A percentile compares a stretch with the other conserved stretches of the same genome.
These are phyloP conservation scores for Lepilemur septentrionalis DNA, from an alignment of 2,797 vertebrate species.

Conservation along the genomic window DNA sequence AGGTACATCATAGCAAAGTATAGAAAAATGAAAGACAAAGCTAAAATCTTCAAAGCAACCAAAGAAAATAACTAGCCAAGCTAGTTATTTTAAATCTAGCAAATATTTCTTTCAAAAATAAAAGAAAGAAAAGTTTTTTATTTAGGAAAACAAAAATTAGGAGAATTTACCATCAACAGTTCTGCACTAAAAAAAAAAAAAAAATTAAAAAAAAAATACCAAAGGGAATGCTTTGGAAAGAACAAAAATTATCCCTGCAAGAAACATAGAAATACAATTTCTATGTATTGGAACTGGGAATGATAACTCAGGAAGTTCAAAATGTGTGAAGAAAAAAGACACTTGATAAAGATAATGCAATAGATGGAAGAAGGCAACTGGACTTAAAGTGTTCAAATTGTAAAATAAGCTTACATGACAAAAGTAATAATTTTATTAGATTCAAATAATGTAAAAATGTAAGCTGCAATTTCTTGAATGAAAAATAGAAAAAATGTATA, in stretches of 20 bases:
- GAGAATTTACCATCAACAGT: not conserved
- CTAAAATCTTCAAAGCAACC: not conserved
- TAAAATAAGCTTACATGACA: not conserved
- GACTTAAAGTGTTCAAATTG: not conserved
- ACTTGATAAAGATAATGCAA: not conserved
- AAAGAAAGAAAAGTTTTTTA: not conserved
- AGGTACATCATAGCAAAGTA: not conserved
- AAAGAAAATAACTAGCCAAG: not conserved
- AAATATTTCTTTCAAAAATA: not conserved
- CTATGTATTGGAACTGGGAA: not conserved
- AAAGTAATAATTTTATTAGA: not conserved
- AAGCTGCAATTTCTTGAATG: not conserved
- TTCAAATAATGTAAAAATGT: not conserved
- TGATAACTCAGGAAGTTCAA: not conserved
- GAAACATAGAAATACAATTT: not conserved
- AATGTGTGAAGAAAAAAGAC: not conserved
- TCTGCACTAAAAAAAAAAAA: not conserved
- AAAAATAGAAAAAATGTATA: not conserved
- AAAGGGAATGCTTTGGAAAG: not conserved
- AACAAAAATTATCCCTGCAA: not conserved
- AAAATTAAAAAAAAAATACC: not conserved
- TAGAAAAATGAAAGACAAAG: not conserved
- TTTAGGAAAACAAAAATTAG: not conserved
- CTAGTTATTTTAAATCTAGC: not conserved
- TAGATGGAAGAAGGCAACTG: not conserved